phyloP scores from a whole-genome alignment of 2,113 vertebrate genomes.

The Microtus richardsoni region DNA sequence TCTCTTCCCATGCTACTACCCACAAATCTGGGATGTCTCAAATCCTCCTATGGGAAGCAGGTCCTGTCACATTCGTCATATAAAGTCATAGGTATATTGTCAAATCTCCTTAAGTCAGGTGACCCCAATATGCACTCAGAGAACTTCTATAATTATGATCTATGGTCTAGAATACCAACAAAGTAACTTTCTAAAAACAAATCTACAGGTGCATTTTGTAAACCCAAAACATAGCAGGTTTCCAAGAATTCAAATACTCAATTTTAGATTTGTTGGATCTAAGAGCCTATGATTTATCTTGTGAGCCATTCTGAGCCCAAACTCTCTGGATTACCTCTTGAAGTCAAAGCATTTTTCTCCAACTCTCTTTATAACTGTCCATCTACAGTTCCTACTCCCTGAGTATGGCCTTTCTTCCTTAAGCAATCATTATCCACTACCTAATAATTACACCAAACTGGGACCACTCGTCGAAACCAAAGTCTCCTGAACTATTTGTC shows the following conservation, averaged over 20 bases:
- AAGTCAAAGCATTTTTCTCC: background rate
- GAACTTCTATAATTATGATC: background rate
- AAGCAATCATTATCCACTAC: background rate
- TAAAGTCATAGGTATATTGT: background rate
- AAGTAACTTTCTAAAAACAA: slow-evolving; percentile 14
- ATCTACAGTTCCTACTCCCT: background rate
- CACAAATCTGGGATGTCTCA: background rate
- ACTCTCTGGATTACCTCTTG: slow-evolving; percentile 22
- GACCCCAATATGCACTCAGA: background rate
- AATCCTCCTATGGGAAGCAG: background rate
- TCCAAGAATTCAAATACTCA: slow-evolving; percentile 1
- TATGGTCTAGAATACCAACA: background rate
- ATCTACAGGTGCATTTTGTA: background rate
- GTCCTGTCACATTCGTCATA: background rate
- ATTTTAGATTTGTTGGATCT: background rate
- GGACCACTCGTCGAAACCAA: background rate
- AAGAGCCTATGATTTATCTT: slow-evolving; percentile 7
- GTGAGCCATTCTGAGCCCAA: slow-evolving; percentile 32
- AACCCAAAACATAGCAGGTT: slow-evolving; percentile 26
- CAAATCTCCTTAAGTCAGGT: background rate
- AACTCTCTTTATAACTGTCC: background rate
- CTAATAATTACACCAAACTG: background rate
- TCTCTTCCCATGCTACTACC: background rate
- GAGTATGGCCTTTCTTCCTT: background rate
- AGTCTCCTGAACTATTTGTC: background rate